These are phyloP conservation scores for Rhagonycha fulva DNA, from an alignment of 2,888 invertebrate species.

Conservation along the genomic window DNA sequence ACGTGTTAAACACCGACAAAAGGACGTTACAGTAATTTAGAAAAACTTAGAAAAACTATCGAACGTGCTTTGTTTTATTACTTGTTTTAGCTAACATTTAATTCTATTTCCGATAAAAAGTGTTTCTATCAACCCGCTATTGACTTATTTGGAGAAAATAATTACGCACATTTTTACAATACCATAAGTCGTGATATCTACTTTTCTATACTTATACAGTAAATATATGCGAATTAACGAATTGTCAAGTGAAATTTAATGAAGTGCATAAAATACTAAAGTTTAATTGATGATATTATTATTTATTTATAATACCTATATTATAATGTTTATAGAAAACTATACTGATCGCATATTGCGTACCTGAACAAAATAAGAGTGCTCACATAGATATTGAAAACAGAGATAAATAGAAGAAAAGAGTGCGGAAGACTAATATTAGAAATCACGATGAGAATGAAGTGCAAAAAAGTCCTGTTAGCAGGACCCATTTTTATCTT, in stretches of 20 bases:
- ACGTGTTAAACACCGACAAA: slow-evolving; percentile 42
- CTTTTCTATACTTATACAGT: not conserved
- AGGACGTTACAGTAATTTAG: slow-evolving; percentile 28
- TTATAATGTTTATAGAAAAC: not conserved
- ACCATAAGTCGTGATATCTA: slow-evolving; percentile 4
- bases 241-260: not conserved
- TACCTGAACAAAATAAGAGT: no score
- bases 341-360: no score
- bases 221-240: not conserved
- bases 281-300: not conserved
- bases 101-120: slow-evolving; percentile 11
- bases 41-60: slow-evolving; percentile 34
- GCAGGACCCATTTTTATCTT: no score
- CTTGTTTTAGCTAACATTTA: slow-evolving; percentile 34
- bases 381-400: no score
- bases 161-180: slow-evolving; percentile 28
- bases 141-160: slow-evolving; percentile 39
- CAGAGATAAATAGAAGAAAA: not conserved
- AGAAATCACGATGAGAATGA: not conserved
- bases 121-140: slow-evolving; percentile 18
- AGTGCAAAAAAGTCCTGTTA: not conserved
- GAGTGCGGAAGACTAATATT: not conserved
- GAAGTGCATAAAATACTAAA: not conserved
- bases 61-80: slow-evolving; percentile 37
- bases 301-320: not conserved